These are phyloP conservation scores for Litoditis marina DNA, from an alignment of 2,888 invertebrate species.

Conservation along the genomic window DNA sequence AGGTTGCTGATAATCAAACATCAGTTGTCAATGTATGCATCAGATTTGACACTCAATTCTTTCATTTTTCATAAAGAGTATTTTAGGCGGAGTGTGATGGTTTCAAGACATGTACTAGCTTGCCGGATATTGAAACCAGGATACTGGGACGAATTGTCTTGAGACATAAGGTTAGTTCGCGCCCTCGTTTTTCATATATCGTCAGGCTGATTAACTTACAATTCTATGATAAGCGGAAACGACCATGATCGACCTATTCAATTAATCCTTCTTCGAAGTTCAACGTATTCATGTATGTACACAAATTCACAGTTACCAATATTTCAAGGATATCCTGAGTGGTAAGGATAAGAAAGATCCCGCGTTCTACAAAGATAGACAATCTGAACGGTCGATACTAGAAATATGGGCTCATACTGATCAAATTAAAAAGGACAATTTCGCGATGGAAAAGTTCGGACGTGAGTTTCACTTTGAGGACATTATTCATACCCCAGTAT, in stretches of 20 bases:
- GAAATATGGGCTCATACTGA: conserved; percentile 58
- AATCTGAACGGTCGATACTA: conserved; percentile 52
- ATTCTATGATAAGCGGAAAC: too few species aligned
- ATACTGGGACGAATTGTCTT: conserved; percentile 56
- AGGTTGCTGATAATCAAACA: too few species aligned
- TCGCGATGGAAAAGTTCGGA: conserved; percentile 52
- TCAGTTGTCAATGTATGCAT: too few species aligned
- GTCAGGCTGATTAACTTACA: too few species aligned
- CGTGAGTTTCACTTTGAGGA: conserved; percentile 25
- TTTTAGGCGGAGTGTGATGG: conserved; percentile 56
- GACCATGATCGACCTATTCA: too few species aligned
- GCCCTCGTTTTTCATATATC: too few species aligned
- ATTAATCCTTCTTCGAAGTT: too few species aligned
- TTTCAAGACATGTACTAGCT: conserved; percentile 22
- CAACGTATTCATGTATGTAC: too few species aligned
- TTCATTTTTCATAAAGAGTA: too few species aligned
- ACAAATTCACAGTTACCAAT: too few species aligned
- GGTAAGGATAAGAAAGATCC: conserved; percentile 50
- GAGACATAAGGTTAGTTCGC: conserved; percentile 56
- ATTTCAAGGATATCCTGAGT: conserved; percentile 42
- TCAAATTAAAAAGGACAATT: conserved; percentile 49
- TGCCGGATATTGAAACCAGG: conserved; percentile 56
- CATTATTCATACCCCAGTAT: background rate
- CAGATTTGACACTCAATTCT: too few species aligned
- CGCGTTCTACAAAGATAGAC: conserved; percentile 54